Conservation (phyloP, 2,113 vertebrate species). For the Spizaetus ornatus region DNA sequence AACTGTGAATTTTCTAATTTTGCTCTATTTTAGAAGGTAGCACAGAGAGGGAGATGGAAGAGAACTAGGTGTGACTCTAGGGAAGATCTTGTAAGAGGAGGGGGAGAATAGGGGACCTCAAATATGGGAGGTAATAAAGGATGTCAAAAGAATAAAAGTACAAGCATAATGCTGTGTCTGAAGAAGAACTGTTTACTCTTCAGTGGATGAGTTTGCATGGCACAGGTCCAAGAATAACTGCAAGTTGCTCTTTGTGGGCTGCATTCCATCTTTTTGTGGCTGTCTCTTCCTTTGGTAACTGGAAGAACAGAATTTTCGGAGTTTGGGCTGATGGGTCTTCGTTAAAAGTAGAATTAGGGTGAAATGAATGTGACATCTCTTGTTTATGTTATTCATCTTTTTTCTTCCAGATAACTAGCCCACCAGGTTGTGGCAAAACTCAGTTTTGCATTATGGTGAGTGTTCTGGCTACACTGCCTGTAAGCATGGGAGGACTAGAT, state of each 20-base stretch:
- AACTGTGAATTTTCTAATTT: background rate
- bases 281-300: background rate
- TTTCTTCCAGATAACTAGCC: constrained; percentile 77
- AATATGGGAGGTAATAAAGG: background rate
- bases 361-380: background rate
- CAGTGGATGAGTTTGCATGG: background rate
- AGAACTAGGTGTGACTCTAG: background rate
- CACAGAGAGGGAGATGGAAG: background rate
- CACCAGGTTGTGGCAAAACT: constrained; percentile 87
- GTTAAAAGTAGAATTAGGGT: background rate
- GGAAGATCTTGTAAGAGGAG: background rate
- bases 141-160: background rate
- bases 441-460: constrained; percentile 86
- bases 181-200: background rate
- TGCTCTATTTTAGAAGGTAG: background rate
- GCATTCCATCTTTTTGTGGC: background rate
- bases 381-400: background rate
- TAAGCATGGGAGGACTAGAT: constrained; percentile 77
- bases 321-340: background rate
- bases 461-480: constrained; percentile 79
- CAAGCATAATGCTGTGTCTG: background rate
- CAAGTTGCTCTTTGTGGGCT: background rate
- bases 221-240: background rate
- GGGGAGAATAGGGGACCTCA: background rate
- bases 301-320: background rate